Percentiles rank a stretch among this genome's conserved stretches.
phyloP scores from a whole-genome alignment of 2,888 invertebrate genomes.

The Trichogramma dendrolimi region DNA sequence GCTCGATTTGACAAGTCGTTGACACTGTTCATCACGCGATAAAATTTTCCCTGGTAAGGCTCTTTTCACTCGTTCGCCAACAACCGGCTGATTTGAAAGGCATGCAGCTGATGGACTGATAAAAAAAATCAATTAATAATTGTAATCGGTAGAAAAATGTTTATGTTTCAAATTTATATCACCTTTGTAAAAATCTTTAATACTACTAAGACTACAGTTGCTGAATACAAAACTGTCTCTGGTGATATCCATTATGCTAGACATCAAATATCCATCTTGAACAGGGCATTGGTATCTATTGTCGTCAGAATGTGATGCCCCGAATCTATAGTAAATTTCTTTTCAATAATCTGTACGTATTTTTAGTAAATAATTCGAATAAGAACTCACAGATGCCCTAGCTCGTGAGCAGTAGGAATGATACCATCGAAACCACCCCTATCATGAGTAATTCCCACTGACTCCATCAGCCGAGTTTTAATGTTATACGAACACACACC shows the following conservation, averaged over 20 bases:
- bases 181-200: conserved; percentile 13
- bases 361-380: too few relatives aligned
- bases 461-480: conserved; percentile 1
- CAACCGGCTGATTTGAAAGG: conserved; percentile 9
- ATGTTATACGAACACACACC: conserved; percentile 14
- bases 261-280: conserved; percentile 21
- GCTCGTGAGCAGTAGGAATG: conserved; percentile 19
- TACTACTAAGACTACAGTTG: conserved; percentile 16
- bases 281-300: not conserved
- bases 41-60: conserved; percentile 9
- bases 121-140: too few relatives aligned
- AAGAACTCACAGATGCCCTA: conserved; percentile 22
- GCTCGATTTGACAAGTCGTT: not conserved
- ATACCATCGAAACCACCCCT: conserved; percentile 12
- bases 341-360: too few relatives aligned
- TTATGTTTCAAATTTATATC: not conserved
- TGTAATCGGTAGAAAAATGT: too few relatives aligned
- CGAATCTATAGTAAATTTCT: conserved; percentile 8
- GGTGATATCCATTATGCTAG: not conserved
- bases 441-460: conserved; percentile 15
- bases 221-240: conserved; percentile 14
- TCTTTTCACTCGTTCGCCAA: not conserved
- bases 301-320: conserved; percentile 8
- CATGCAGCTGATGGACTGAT: conserved; percentile 10
- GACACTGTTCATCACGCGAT: conserved; percentile 7